These are phyloP conservation scores for Gila robusta DNA, from an alignment of 2,797 vertebrate genomes.

Conservation along the genomic window DNA sequence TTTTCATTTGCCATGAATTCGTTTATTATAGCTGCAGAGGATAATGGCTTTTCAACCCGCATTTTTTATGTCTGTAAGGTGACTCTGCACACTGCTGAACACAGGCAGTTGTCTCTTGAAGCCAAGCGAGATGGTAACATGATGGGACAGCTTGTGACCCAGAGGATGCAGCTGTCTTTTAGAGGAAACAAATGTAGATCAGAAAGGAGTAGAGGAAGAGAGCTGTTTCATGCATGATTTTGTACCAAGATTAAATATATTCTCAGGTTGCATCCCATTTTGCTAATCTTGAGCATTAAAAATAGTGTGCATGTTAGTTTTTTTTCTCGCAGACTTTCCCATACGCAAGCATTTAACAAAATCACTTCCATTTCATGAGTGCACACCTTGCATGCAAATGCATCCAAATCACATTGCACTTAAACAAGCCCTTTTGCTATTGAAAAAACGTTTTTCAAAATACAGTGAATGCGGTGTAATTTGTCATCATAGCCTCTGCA, in stretches of 20 bases:
- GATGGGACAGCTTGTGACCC: conserved; percentile 50
- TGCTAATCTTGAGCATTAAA: background rate
- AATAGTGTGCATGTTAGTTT: background rate
- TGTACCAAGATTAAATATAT: background rate
- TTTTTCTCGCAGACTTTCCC: background rate
- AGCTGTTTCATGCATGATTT: conserved; percentile 13
- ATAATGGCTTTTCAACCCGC: background rate
- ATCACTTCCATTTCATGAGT: conserved; percentile 34
- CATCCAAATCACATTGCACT: conserved; percentile 23
- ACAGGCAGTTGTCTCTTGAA: conserved; percentile 36
- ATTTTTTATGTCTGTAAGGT: conserved; percentile 2
- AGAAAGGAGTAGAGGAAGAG: background rate
- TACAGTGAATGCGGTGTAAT: conserved; percentile 19
- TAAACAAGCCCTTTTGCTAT: conserved; percentile 34
- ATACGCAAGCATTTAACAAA: conserved; percentile 11
- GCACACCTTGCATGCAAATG: conserved; percentile 52
- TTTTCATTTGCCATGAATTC: background rate
- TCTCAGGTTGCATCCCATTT: conserved; percentile 22
- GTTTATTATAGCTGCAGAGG: conserved; percentile 12
- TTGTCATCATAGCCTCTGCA: conserved; percentile 19
- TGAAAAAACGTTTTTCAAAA: conserved; percentile 46
- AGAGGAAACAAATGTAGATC: conserved; percentile 39
- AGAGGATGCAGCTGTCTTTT: conserved; percentile 50
- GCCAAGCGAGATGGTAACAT: conserved; percentile 29
- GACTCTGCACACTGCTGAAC: background rate